Conservation (phyloP, 2,888 invertebrate species). For the Rutpela maculata region DNA sequence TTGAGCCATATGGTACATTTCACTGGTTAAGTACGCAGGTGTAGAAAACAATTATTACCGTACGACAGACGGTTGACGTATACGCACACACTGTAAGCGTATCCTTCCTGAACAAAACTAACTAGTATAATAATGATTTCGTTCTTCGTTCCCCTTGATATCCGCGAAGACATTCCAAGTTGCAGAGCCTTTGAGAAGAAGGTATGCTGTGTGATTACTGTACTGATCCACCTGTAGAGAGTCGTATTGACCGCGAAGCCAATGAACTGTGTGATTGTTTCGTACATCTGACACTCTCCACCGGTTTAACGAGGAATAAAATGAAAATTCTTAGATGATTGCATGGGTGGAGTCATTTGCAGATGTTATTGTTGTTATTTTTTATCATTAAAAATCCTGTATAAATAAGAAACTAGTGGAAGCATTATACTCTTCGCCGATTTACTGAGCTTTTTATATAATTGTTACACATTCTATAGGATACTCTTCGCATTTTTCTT, state of each 20-base stretch:
- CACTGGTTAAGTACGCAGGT: not conserved
- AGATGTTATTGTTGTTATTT: not conserved
- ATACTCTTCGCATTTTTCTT: too few species aligned
- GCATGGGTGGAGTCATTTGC: not conserved
- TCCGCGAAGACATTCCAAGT: slow-evolving; percentile 12
- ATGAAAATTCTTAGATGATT: not conserved
- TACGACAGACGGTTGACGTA: slow-evolving; percentile 22
- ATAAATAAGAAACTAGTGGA: too few species aligned
- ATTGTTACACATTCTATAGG: too few species aligned
- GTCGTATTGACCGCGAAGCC: slow-evolving; percentile 41
- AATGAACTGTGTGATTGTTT: slow-evolving; percentile 50
- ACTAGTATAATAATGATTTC: not conserved
- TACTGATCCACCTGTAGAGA: slow-evolving; percentile 37
- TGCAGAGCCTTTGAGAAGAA: slow-evolving; percentile 15
- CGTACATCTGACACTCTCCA: slow-evolving; percentile 37
- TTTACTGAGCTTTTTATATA: too few species aligned
- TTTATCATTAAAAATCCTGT: not conserved
- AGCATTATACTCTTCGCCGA: too few species aligned
- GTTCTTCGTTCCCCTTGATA: slow-evolving; percentile 19
- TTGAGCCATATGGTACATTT: not conserved
- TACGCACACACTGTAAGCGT: not conserved
- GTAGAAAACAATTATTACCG: not conserved
- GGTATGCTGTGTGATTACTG: slow-evolving; percentile 32
- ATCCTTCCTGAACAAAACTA: slow-evolving; percentile 22
- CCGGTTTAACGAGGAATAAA: slow-evolving; percentile 16